phyloP scores from a whole-genome alignment of 2,113 vertebrate species.

The Panthera uncia region DNA sequence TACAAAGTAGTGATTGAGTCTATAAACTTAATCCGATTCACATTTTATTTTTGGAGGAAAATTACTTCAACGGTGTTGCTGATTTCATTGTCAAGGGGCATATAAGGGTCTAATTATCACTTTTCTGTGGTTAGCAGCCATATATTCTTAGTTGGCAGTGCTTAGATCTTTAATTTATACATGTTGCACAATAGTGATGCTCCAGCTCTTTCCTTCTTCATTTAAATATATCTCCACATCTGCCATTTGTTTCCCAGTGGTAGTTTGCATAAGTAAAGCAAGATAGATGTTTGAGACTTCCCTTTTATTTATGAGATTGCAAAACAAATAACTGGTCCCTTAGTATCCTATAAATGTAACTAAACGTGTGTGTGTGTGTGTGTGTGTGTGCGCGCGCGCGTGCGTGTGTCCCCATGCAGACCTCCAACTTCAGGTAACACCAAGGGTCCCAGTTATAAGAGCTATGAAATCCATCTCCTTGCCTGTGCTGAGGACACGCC shows the following conservation, averaged over 20 bases:
- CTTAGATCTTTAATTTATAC: background rate
- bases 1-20: background rate
- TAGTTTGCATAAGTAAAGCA: slow-evolving; percentile 7
- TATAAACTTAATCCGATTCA: background rate
- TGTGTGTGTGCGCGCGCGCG: background rate
- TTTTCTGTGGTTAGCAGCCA: background rate
- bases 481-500: background rate
- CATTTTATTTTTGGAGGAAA: background rate
- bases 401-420: background rate
- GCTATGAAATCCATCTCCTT: background rate
- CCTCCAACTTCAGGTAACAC: background rate
- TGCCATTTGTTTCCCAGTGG: background rate
- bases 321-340: background rate
- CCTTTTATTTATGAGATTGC: background rate
- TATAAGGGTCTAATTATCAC: background rate
- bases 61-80: background rate
- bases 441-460: background rate
- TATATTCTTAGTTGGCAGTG: background rate
- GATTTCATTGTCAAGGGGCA: background rate
- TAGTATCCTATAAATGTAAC: background rate
- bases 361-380: background rate
- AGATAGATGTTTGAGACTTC: background rate
- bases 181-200: background rate
- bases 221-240: background rate
- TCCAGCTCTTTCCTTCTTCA: background rate